Evolutionary conservation across 2,888 invertebrate genomes (phyloP), one percentile per base, ranked within the genome.

Genomic region (Tridacna crocea): DNA sequence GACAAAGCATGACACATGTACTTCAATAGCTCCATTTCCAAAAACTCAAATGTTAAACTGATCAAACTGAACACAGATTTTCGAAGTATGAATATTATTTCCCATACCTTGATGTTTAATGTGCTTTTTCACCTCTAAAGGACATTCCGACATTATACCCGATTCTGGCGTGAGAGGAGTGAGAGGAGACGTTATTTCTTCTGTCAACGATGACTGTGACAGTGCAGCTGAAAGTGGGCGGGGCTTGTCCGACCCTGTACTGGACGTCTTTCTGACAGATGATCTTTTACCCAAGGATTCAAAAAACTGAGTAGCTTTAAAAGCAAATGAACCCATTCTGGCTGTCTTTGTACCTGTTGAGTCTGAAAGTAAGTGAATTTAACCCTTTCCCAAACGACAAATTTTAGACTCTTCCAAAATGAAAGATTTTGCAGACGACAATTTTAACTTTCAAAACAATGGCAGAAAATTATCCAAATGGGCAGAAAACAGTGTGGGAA

Each of bases 281-380:
- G 86, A 77, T 78, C 90, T 91, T 80, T 90, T 92, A 10, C 92
- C 90, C 15, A 93, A 83, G 27, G 89, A 90, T 74, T 92, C 92
- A 75, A 93, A 92, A 79, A 93, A 91, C 63, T 90, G 91, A 1
- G 91, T 89, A 2, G 91, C 91, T 26, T 87, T 86, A 73, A 84
- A 88, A 1, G 90, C 91, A 77, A 92, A 89, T 8, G 90, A 87
- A 22, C 91, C 91, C 89, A 91, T 88, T 51, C 89, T 85, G 63
- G 87, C 88, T 61, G 89, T 88, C 79, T 87, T 90, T 66, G 80
- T 85, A 8, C 88, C 88, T 65, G 83, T 75, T 19, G 68, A 75
- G 36, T 80, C 87, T 87, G 72, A 65, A 84, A 78, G 36, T 36
- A 36, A 36, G 8, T 55, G 55, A 51, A 51, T 51, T 51, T 51